Evolutionary conservation across 1,140 invertebrate genomes (phyloP).

Genomic region (Agrilus planipennis): DNA sequence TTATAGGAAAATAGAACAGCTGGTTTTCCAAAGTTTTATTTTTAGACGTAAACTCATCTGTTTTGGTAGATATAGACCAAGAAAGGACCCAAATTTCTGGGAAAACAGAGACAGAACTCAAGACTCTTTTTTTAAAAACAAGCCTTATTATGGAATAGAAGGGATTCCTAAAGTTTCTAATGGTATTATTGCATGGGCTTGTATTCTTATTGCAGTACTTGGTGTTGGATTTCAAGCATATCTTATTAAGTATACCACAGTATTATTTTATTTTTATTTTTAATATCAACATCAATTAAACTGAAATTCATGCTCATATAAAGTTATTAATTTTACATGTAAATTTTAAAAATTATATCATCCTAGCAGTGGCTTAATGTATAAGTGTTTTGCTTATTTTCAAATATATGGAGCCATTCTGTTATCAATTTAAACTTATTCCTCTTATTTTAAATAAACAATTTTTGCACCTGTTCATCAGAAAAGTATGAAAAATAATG

Average conservation of each 20-base stretch:
- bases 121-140: conserved; percentile 25
- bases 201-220: conserved; percentile 37
- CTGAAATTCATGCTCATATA: too few species aligned
- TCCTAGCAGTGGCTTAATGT: too few species aligned
- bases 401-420: too few species aligned
- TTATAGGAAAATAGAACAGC: too few species aligned
- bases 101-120: conserved; percentile 25
- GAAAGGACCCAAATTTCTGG: conserved; percentile 25
- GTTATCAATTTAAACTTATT: too few species aligned
- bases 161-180: conserved; percentile 45
- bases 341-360: not conserved
- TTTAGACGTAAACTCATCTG: too few species aligned
- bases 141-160: conserved; percentile 45
- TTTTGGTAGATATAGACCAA: conserved; percentile 25
- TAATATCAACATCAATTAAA: not conserved
- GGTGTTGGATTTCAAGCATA: conserved; percentile 42
- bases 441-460: too few species aligned
- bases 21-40: too few species aligned
- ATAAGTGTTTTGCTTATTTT: too few species aligned
- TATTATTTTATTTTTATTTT: conserved; percentile 8
- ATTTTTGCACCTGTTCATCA: too few species aligned
- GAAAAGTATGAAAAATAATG: too few species aligned
- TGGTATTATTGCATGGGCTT: conserved; percentile 39
- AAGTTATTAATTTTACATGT: not conserved
- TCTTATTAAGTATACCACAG: conserved; percentile 39